These are phyloP conservation scores for Poeciliopsis paucimaculata DNA, from an alignment of 2,797 vertebrate genomes.

Conservation along the genomic window DNA sequence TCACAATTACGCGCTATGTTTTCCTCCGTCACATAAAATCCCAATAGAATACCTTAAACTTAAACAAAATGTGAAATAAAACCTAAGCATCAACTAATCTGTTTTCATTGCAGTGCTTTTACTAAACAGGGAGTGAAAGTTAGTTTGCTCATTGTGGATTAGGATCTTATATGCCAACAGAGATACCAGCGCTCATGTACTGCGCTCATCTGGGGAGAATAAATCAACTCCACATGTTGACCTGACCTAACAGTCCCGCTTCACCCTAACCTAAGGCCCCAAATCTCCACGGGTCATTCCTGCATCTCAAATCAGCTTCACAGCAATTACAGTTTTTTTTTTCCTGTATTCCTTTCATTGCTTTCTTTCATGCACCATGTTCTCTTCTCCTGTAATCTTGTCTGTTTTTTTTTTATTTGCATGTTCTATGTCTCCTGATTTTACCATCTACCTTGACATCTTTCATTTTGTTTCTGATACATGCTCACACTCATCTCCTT, in stretches of 20 bases:
- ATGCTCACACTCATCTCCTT: slow-evolving; percentile 52
- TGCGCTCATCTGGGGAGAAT: slow-evolving; percentile 21
- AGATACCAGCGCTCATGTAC: slow-evolving; percentile 31
- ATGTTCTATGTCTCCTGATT: slow-evolving; percentile 41
- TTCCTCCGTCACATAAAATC: not conserved
- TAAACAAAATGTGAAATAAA: not conserved
- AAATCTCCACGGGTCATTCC: slow-evolving; percentile 19
- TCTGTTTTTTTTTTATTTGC: slow-evolving; percentile 7
- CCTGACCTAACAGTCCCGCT: slow-evolving; percentile 18
- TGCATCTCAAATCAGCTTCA: slow-evolving; percentile 29
- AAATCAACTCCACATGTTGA: slow-evolving; percentile 50
- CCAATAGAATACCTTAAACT: not conserved
- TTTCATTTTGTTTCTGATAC: slow-evolving; percentile 59
- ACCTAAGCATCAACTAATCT: slow-evolving; percentile 15
- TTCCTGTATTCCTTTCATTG: not conserved
- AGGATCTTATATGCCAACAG: slow-evolving; percentile 34
- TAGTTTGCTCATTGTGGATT: slow-evolving; percentile 10
- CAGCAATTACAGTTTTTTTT: not conserved
- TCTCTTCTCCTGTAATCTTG: slow-evolving; percentile 8
- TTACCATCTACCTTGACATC: slow-evolving; percentile 54
- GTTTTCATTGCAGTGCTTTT: slow-evolving; percentile 25
- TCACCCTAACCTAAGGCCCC: slow-evolving; percentile 25
- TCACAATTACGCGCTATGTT: not conserved
- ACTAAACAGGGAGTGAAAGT: slow-evolving; percentile 18
- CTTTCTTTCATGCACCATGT: not conserved